phyloP scores from a whole-genome alignment of 1,140 invertebrate species.

The Drosophila nigromelanica region DNA sequence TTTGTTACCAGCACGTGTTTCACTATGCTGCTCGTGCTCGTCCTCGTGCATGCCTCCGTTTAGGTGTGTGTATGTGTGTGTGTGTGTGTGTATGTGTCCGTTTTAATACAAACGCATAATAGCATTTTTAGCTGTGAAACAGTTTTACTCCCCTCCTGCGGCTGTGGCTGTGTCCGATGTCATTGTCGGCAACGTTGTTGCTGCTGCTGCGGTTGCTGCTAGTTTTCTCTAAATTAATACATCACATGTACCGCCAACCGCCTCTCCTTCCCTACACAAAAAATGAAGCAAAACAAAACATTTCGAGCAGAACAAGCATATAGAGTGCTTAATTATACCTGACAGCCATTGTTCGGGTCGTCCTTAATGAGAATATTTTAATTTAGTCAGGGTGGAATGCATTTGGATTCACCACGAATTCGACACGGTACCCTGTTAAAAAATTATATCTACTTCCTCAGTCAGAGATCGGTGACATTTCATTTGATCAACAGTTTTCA shows the following conservation, averaged over 20 bases:
- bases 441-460: constrained; percentile 2
- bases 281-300: not conserved
- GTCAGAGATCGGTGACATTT: constrained; percentile 24
- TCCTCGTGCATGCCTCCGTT: constrained; percentile 3
- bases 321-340: constrained; percentile 61
- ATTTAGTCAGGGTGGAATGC: constrained; percentile 39
- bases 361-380: constrained; percentile 67
- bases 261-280: not conserved
- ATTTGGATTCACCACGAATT: not conserved
- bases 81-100: constrained; percentile 33
- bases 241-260: constrained; percentile 46
- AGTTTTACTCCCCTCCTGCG: constrained; percentile 52
- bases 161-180: constrained; percentile 14
- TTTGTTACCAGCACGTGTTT: constrained; percentile 28
- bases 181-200: constrained; percentile 27
- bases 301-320: constrained; percentile 29
- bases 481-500: constrained; percentile 59
- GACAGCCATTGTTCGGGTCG: constrained; percentile 61
- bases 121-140: constrained; percentile 76
- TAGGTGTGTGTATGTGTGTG: constrained; percentile 12
- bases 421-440: not conserved
- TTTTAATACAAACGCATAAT: constrained; percentile 81
- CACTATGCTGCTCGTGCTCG: constrained; percentile 2
- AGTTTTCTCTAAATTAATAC: constrained; percentile 74
- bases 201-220: constrained; percentile 26